A percentile compares a stretch with the other conserved stretches of the same genome.
Conservation (phyloP, 2,113 vertebrate species). For the Labeo rohita region DNA sequence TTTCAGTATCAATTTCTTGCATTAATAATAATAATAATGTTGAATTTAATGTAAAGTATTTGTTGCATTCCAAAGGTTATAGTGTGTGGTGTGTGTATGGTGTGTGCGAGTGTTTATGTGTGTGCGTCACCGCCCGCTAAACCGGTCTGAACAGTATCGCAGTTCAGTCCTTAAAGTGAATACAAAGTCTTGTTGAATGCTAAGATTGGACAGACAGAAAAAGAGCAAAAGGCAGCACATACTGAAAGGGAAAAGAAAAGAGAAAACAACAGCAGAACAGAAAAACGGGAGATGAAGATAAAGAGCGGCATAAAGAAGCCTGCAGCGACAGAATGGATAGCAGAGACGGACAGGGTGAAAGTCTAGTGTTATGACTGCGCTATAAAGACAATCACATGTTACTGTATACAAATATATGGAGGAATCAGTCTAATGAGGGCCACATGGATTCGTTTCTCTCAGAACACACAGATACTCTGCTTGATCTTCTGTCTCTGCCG, state of each 20-base stretch:
- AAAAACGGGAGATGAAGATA: neutral
- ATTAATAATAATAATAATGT: no score
- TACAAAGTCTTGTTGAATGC: slow-evolving; percentile 23
- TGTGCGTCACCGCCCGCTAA: slow-evolving; percentile 48
- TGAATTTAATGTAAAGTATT: no score
- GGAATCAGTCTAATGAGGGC: slow-evolving; percentile 9
- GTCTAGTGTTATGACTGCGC: neutral
- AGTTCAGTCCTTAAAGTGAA: slow-evolving; percentile 30
- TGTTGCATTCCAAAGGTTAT: no score
- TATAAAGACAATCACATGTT: neutral
- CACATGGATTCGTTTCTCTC: neutral
- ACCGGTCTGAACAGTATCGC: slow-evolving; percentile 69
- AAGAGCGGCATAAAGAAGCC: neutral
- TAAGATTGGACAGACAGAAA: neutral
- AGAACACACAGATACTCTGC: neutral
- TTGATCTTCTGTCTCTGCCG: neutral
- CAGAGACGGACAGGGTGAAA: neutral
- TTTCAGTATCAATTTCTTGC: no score
- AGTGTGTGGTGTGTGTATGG: neutral
- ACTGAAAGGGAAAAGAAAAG: neutral
- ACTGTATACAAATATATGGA: neutral
- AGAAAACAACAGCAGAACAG: neutral
- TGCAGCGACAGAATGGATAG: neutral
- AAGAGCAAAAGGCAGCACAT: neutral
- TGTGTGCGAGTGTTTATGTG: neutral